Base-by-base conservation (phyloP, 2,113 vertebrate species). In the Epinephelus fuscoguttatus region DNA sequence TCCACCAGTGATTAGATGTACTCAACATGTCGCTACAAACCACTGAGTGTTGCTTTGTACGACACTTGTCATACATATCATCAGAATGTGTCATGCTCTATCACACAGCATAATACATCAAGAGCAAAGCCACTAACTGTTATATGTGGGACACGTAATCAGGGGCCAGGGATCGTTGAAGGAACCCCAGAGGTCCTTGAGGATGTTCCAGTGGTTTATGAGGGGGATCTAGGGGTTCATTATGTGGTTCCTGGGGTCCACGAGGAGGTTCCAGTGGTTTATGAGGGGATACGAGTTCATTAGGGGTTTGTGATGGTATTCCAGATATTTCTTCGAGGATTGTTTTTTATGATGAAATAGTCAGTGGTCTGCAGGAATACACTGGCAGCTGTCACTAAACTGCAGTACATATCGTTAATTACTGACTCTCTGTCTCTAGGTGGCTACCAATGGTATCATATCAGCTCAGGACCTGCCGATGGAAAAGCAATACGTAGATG, bases 401-500 rank as follows among this genome's bases (percentile, higher is more conserved):
- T 25, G 67, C 15, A 18, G 47, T 59, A 14, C 3, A 9, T 10
- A 42, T 42, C 40, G 10, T 42, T 70, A 14, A 68, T 49, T 14
- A 23, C 9, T 11, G 11, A 18, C 27, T 50, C 3, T 78, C 56
- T 80, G 25, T 61, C 17, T 62, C 50, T 83, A 99, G 98, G 98
- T 99, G 85, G 97, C 97, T 64, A 99, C 98, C 93, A 99, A 99
- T 37, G 98, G 98, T 47, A 96, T 99, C 94, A 96, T 99, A 91
- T 99, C 98, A 69, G 96, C 96, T 61, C 97, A 97, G 89, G 97
- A 99, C 92, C 96, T 99, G 81, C 98, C 98, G 13, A 96, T 97
- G 94, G 98, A 99, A 88, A 99, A 97, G 69, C 98, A 99, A 69
- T 99, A 99, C 13, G 98, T 99, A n/a, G 97, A 99, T 23, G 96